Percentiles rank a stretch among this genome's conserved stretches.
Conservation (phyloP, 92 coral and sea anemone species). For the Zoanthus sociatus region DNA sequence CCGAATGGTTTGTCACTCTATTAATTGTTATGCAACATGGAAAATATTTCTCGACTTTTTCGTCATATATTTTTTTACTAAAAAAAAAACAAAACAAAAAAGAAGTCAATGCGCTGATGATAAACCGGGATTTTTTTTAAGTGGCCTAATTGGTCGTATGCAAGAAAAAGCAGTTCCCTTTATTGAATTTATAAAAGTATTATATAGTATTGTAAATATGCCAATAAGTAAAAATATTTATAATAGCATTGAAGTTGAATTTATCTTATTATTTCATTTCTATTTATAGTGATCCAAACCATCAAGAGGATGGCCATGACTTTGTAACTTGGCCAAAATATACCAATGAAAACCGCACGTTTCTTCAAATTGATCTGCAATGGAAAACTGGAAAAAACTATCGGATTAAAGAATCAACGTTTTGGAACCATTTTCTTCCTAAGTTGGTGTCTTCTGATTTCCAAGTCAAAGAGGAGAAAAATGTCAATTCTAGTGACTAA, state of each 20-base stretch:
- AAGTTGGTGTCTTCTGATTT: background rate
- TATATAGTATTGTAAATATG: no score
- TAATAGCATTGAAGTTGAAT: background rate
- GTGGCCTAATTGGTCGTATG: no score
- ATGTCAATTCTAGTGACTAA: background rate
- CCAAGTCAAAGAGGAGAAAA: background rate
- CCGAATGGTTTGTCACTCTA: no score
- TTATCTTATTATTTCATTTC: background rate
- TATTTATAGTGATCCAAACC: slow-evolving; percentile 29
- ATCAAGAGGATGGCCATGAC: slow-evolving; percentile 28
- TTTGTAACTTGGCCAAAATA: slow-evolving; percentile 60
- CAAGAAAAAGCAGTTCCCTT: no score
- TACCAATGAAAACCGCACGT: slow-evolving; percentile 40
- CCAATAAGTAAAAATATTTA: no score
- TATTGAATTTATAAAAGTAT: no score
- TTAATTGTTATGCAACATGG: no score
- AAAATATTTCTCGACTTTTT: no score
- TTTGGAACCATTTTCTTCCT: slow-evolving; percentile 60
- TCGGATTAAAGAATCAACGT: slow-evolving; percentile 26
- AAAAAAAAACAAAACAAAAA: no score
- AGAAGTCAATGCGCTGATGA: no score
- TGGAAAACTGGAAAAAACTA: slow-evolving; percentile 27
- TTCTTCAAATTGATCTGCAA: slow-evolving; percentile 42
- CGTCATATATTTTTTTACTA: no score
- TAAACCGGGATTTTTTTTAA: no score